Evolutionary conservation across 2,113 vertebrate genomes (phyloP), one percentile per base, ranked within the genome.

Genomic region (Peromyscus maniculatus): DNA sequence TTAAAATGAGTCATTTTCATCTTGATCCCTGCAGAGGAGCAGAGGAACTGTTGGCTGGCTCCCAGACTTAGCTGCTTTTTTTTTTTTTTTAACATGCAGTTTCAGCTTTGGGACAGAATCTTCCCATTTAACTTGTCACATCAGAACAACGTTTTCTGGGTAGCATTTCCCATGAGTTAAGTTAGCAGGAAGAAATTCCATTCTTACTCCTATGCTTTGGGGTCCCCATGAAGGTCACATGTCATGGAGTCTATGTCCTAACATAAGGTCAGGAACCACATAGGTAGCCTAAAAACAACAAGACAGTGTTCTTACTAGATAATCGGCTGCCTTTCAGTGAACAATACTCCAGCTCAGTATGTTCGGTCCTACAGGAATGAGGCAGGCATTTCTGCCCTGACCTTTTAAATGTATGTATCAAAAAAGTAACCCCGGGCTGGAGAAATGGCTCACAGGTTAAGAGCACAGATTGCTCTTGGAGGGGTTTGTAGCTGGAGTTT

Each of bases 1-100:
- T 94, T 79, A 90, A 95, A 96, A 91, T 91, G 43, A 94, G 24
- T 87, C 57, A 26, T 89, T 95, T 75, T 95, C 49, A 74, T 87
- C 87, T 80, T 89, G 94, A 96, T 94, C 55, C 95, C 83, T 86
- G 67, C 74, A 31, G 52, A 7, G 59, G 33, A 59, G 72, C 33
- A n/a, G 64, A 89, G 31, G 55, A 87, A 78, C 33, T 89, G 36
- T n/a, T 28, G 36, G 4, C 71, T 89, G 17, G 46, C 21, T 67
- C 49, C 55, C 57, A 79, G 69, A 52, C n/a, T 69, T 55, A 43
- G 39, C 55, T 69, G 39, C 46, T 89, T 17, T 49, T 49, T 49
- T 46, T 46, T 46, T 46, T 49, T 49, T 49, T 15, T 55, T 52
- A 52, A 1, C 10, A 59, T 5, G 7, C 59, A 66, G 83, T 87